Evolutionary conservation across 2,888 invertebrate species (phyloP), one percentile per base, ranked within the genome.

Genomic region (Coleophora deauratella): DNA sequence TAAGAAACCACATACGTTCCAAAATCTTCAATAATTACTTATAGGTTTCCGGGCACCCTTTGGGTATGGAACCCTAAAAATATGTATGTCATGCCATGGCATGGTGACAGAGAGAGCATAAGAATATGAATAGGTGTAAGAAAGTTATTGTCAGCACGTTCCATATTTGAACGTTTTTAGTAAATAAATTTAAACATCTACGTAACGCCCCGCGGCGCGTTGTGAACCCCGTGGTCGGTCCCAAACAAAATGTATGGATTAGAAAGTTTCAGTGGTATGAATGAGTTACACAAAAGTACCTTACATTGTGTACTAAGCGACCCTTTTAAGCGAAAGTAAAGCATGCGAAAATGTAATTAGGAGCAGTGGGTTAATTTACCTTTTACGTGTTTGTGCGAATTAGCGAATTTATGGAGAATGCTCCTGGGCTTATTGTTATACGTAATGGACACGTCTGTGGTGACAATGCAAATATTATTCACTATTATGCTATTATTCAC

Each of bases 281-380:
- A 61, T 68, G 62, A 38, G 34, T 36, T 33, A 61, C 62, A 62
- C 61, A 57, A 60, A 58, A 57, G 57, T n/a, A 42, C 64, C 62
- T 63, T 60, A 68, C 62, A 70, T 62, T 64, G 67, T 74, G 65
- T 73, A 72, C 65, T 73, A 71, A 72, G 69, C 66, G 71, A 70
- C 73, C 76, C 74, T 78, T 80, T 74, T 70, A 72, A 71, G 71
- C 66, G 68, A 74, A 79, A 77, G 72, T 75, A 70, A 74, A 75
- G 75, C 84, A 82, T 81, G 82, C 81, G 81, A 82, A 76, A 81
- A 74, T 66, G 76, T 79, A 81, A 84, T 84, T 84, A 84, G 72
- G 79, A 71, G 70, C 71, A 79, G 65, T 75, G 71, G 81, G 82
- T 78, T 84, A 81, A 81, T 81, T 76, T 66, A 59, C 66, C 61